These are phyloP conservation scores for Petrocephalus schoutedeni DNA, from an alignment of 2,797 vertebrate species.

Conservation along the genomic window DNA sequence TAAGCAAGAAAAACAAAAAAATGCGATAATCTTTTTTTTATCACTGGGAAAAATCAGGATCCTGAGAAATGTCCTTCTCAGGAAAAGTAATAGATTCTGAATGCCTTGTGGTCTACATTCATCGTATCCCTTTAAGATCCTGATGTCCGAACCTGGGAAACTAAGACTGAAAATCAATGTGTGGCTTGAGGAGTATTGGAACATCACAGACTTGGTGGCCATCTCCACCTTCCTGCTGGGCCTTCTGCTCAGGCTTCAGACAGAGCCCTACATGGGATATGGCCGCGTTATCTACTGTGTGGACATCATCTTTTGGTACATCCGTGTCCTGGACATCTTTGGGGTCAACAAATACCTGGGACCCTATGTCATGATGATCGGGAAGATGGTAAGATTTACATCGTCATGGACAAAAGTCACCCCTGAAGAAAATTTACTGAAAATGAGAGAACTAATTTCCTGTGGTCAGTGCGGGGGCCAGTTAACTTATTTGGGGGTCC, in stretches of 20 bases:
- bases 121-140: slow-evolving; percentile 64
- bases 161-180: slow-evolving; percentile 96
- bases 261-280: slow-evolving; percentile 92
- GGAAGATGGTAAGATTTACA: slow-evolving; percentile 84
- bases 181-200: slow-evolving; percentile 98
- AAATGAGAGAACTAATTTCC: background rate
- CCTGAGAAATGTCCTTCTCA: background rate
- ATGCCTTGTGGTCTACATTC: slow-evolving; percentile 31
- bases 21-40: background rate
- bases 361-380: slow-evolving; percentile 99
- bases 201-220: slow-evolving; percentile 90
- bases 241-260: slow-evolving; percentile 83
- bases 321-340: slow-evolving; percentile 95
- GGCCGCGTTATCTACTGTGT: slow-evolving; percentile 97
- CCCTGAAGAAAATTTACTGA: background rate
- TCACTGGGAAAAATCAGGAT: background rate
- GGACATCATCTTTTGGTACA: slow-evolving; percentile 99
- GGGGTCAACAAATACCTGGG: slow-evolving; percentile 98
- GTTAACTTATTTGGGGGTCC: background rate
- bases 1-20: background rate
- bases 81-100: background rate
- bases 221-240: slow-evolving; percentile 87
- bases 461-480: background rate
- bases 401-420: background rate
- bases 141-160: slow-evolving; percentile 98